Evolutionary conservation across 92 coral and sea anemone species (phyloP).

Genomic region (Plumapathes pennacea): DNA sequence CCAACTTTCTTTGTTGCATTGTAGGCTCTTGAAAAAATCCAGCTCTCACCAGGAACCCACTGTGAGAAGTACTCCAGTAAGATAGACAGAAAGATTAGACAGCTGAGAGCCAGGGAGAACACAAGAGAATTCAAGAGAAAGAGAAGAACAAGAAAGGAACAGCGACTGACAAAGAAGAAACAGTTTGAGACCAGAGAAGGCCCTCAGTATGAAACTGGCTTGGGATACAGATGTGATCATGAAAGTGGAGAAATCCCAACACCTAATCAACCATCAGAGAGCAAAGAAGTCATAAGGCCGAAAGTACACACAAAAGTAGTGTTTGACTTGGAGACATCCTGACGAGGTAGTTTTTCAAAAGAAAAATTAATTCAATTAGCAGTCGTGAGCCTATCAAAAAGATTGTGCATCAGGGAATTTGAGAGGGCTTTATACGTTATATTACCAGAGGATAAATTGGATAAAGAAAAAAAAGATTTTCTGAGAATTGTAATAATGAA

Average conservation of each 20-base stretch:
- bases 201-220: slow-evolving; percentile 15
- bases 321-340: slow-evolving; percentile 45
- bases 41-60: slow-evolving; percentile 30
- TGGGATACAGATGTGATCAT: neutral
- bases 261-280: slow-evolving; percentile 6
- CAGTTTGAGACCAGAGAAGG: slow-evolving; percentile 36
- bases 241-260: slow-evolving; percentile 13
- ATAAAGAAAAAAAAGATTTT: too few relatives aligned
- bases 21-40: slow-evolving; percentile 29
- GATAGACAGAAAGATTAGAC: slow-evolving; percentile 12
- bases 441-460: too few relatives aligned
- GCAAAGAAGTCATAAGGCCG: slow-evolving; percentile 1
- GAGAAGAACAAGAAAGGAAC: slow-evolving; percentile 2
- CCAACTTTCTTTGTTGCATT: neutral
- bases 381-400: too few relatives aligned
- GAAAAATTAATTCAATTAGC: too few relatives aligned
- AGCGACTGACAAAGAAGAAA: slow-evolving; percentile 6
- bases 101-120: slow-evolving; percentile 8
- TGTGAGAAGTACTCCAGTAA: slow-evolving; percentile 13
- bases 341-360: slow-evolving; percentile 18
- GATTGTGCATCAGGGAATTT: too few relatives aligned
- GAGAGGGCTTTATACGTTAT: too few relatives aligned
- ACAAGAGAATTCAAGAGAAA: slow-evolving; percentile 19
- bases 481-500: too few relatives aligned
- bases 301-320: slow-evolving; percentile 2